Base-by-base conservation (phyloP, 2,797 vertebrate species). In the Sebastes matsubarae region DNA sequence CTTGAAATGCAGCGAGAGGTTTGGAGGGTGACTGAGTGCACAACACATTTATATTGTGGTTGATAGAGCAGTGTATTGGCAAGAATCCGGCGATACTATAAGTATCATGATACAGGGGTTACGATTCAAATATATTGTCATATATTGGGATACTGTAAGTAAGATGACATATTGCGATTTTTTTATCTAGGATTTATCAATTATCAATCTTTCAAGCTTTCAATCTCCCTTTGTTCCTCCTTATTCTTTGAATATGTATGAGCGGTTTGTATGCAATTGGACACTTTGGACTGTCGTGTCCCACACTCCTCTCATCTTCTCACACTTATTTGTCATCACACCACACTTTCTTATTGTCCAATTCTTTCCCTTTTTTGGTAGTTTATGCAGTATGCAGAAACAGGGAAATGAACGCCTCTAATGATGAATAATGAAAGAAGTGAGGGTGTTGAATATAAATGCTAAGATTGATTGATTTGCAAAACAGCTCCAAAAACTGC, bases 281-380 rank as follows among this genome's bases (percentile, higher is more conserved):
- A 68, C 36, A 2, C 22, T 59, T 52, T 42, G 2, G 5, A 46
- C 59, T 67, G n/a, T 42, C 9, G 4, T 66, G 22, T 52, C 58
- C 34, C 57, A 67, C 59, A 30, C 73, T 77, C 58, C 64, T 36
- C 72, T 79, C 55, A 59, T 72, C 55, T 18, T 59, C 68, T 79
- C 70, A 70, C 52, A 14, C 67, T 75, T 46, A 34, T 77, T 87
- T 36, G 12, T 80, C 68, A 68, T 72, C 58, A 77, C 27, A 54
- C 18, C 13, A 25, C 67, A 5, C 6, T 57, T 79, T 24, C 5
- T 9, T 50, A 10, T 30, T 63, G 18, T 55, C 18, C 24, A 38
- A 6, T 66, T 61, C 7, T 14, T 59, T 30, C 20, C 12, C 7
- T 12, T 60, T 6, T 11, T 29, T 36, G 46, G 7, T 34, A 11